Evolutionary conservation across 1,140 invertebrate species (phyloP).

Genomic region (Lysiphlebus fabarum): DNA sequence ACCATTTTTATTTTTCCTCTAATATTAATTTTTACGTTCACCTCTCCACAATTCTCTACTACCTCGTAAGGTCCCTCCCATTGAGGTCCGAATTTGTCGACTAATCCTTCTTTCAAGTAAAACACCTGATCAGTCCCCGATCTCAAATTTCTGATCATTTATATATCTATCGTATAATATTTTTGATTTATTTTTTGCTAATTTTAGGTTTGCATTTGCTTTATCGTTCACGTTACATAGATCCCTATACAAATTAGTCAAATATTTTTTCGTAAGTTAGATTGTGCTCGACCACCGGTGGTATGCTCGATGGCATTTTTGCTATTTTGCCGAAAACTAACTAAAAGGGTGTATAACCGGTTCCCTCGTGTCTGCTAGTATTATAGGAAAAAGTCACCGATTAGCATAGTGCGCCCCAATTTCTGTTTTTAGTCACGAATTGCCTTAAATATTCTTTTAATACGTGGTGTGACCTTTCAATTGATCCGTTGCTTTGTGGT

Average conservation of each 20-base stretch:
- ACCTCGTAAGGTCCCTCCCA: too few species aligned
- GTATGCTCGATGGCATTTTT: too few species aligned
- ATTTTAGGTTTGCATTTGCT: constrained; percentile 12
- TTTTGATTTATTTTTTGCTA: not conserved
- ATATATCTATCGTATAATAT: too few species aligned
- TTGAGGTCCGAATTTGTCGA: too few species aligned
- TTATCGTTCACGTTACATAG: not conserved
- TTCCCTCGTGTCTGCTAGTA: constrained; percentile 15
- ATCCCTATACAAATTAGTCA: not conserved
- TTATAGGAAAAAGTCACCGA: constrained; percentile 17
- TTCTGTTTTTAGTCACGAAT: not conserved
- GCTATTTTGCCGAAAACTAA: constrained; percentile 13
- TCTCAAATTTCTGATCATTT: too few species aligned
- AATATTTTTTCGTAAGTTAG: constrained; percentile 15
- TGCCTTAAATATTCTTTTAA: constrained; percentile 29
- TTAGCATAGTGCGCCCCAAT: constrained; percentile 12
- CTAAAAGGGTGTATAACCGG: constrained; percentile 7
- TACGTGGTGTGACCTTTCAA: too few species aligned
- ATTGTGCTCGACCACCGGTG: not conserved
- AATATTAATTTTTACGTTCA: constrained; percentile 2
- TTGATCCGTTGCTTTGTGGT: too few species aligned
- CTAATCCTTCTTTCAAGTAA: too few species aligned
- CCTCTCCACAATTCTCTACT: too few species aligned
- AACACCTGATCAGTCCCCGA: too few species aligned
- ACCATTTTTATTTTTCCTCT: too few species aligned